Conservation (phyloP, 1,140 invertebrate genomes). For the Thaumatotibia leucotreta region DNA sequence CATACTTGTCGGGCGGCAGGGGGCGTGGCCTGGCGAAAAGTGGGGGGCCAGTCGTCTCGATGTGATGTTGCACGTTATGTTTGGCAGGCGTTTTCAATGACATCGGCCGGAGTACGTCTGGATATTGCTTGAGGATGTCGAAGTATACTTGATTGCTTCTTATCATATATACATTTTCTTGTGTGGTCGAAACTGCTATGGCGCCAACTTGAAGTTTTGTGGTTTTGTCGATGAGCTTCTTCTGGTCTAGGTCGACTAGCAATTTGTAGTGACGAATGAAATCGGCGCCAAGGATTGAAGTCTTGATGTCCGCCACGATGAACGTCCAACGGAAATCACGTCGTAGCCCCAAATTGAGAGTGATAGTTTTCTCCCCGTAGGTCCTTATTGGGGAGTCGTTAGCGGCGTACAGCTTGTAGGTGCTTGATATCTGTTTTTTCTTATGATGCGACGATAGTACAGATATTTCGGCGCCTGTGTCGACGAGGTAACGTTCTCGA, state of each 20-base stretch:
- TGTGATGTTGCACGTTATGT: too few species aligned
- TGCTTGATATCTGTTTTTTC: too few species aligned
- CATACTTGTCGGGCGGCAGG: too few species aligned
- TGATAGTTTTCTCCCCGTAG: too few species aligned
- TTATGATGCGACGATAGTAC: too few species aligned
- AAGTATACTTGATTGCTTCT: conserved; percentile 7
- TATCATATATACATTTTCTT: not conserved
- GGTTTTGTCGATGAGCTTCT: conserved; percentile 1
- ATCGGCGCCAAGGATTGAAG: conserved; percentile 41
- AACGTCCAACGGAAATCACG: conserved; percentile 37
- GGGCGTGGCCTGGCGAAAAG: too few species aligned
- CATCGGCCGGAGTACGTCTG: conserved; percentile 24
- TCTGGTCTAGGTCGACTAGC: conserved; percentile 12
- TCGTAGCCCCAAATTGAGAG: too few species aligned
- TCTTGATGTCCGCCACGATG: conserved; percentile 39
- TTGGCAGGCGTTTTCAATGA: not conserved
- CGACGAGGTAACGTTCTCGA: too few species aligned
- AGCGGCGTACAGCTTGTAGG: too few species aligned
- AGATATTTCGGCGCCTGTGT: too few species aligned
- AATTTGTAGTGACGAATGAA: conserved; percentile 18
- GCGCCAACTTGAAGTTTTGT: not conserved
- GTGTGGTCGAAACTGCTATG: not conserved
- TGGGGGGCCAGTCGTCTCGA: too few species aligned
- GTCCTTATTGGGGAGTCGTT: too few species aligned
- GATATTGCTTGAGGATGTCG: conserved; percentile 21